Evolutionary conservation across 2,797 vertebrate genomes (phyloP).

Genomic region (Cyprinella venusta): DNA sequence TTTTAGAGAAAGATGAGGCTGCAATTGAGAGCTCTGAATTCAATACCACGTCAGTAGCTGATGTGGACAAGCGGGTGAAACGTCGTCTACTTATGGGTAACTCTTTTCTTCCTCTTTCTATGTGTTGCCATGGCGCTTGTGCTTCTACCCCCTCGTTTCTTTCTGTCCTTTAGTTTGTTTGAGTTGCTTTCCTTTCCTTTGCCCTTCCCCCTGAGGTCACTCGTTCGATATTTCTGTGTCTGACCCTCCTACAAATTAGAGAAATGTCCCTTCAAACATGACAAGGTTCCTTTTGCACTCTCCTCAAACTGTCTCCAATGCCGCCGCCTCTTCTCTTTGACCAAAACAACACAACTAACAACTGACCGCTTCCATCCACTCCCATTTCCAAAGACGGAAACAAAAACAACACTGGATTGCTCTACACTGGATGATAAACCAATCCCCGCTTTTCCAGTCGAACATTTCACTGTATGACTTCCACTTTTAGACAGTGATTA

Average conservation of each 20-base stretch:
- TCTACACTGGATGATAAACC: slow-evolving; percentile 12
- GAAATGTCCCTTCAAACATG: slow-evolving; percentile 55
- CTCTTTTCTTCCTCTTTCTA: slow-evolving; percentile 99
- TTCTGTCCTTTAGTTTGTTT: slow-evolving; percentile 64
- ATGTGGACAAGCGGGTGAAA: slow-evolving; percentile 99
- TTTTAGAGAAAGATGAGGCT: slow-evolving; percentile 99
- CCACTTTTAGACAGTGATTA: slow-evolving; percentile 14
- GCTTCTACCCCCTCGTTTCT: slow-evolving; percentile 69
- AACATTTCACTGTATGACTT: slow-evolving; percentile 5
- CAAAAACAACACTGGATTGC: slow-evolving; percentile 32
- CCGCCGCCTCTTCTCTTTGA: slow-evolving; percentile 19
- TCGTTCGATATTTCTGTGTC: slow-evolving; percentile 59
- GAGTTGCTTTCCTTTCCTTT: slow-evolving; percentile 51
- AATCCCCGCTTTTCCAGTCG: neutral
- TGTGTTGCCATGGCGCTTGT: slow-evolving; percentile 91
- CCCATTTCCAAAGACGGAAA: slow-evolving; percentile 26
- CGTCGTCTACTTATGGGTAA: slow-evolving; percentile 99
- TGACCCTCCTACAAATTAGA: slow-evolving; percentile 49
- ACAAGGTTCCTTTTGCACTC: slow-evolving; percentile 53
- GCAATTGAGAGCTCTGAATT: slow-evolving; percentile 99
- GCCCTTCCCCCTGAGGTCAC: slow-evolving; percentile 23
- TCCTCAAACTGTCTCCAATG: slow-evolving; percentile 34
- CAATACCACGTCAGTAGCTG: slow-evolving; percentile 99
- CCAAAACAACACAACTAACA: slow-evolving; percentile 42
- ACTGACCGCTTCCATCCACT: slow-evolving; percentile 42